Percentiles rank a stretch among this genome's conserved stretches.
Conservation (phyloP, 2,888 invertebrate species). For the Alcis repandata region DNA sequence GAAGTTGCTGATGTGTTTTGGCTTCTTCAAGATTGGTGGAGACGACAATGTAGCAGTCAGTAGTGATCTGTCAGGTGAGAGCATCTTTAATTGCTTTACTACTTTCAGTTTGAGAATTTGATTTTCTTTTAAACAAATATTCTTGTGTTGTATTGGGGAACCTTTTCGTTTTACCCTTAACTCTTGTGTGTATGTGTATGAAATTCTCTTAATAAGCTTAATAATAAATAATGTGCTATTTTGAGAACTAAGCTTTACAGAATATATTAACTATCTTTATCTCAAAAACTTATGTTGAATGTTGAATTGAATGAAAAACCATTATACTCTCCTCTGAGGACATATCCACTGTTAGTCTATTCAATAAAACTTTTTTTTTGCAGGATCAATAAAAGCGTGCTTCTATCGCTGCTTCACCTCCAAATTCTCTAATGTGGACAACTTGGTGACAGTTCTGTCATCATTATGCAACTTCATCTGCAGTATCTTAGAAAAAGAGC, state of each 20-base stretch:
- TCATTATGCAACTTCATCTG: slow-evolving; percentile 87
- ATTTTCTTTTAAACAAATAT: background rate
- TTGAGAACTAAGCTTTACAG: no score
- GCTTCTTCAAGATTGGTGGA: slow-evolving; percentile 87
- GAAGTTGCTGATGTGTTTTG: slow-evolving; percentile 88
- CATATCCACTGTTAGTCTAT: no score
- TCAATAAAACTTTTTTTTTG: slow-evolving; percentile 16
- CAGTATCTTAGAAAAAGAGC: slow-evolving; percentile 80
- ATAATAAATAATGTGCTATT: no score
- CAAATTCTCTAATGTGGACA: slow-evolving; percentile 89
- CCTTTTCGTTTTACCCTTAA: background rate
- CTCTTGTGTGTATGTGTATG: no score
- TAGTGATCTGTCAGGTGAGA: slow-evolving; percentile 87
- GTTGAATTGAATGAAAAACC: no score
- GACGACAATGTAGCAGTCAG: slow-evolving; percentile 83
- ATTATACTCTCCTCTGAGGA: no score
- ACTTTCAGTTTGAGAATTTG: background rate
- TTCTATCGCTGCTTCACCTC: slow-evolving; percentile 90
- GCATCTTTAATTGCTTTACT: background rate
- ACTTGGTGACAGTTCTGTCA: slow-evolving; percentile 86
- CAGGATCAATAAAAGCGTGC: slow-evolving; percentile 88
- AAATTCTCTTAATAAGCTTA: no score
- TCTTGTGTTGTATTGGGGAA: background rate
- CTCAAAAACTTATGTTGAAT: no score
- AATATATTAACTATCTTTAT: no score